Evolutionary conservation across 2,113 vertebrate species (phyloP).

Genomic region (Paraplagusia blochii): DNA sequence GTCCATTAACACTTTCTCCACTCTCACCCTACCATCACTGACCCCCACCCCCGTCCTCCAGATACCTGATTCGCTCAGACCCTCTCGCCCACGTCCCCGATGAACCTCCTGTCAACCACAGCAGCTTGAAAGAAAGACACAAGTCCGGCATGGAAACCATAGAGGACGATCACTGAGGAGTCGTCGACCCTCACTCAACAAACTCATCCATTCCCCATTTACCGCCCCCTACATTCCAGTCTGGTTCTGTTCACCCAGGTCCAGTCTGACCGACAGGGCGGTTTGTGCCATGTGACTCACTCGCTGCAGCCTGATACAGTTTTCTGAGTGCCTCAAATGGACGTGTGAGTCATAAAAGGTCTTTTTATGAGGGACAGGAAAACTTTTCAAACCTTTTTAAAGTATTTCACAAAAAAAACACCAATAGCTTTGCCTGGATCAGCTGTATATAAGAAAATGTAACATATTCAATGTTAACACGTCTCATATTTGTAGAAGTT

Average conservation of each 20-base stretch:
- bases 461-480: too few species aligned
- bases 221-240: constrained; percentile 4
- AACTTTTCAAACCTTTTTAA: too few species aligned
- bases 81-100: constrained; percentile 89
- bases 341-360: too few species aligned
- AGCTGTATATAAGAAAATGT: too few species aligned
- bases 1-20: not conserved
- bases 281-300: constrained; percentile 19
- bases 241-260: constrained; percentile 8
- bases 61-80: constrained; percentile 93
- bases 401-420: too few species aligned
- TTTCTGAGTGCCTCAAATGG: constrained; percentile 50
- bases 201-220: not conserved
- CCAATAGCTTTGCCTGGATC: too few species aligned
- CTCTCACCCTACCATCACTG: not conserved
- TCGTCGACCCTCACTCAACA: not conserved
- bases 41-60: constrained; percentile 32
- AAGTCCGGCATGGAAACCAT: constrained; percentile 74
- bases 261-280: constrained; percentile 16
- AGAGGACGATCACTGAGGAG: constrained; percentile 78
- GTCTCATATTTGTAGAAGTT: too few species aligned
- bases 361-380: too few species aligned
- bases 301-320: constrained; percentile 30
- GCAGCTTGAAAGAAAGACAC: constrained; percentile 77
- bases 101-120: constrained; percentile 76